Base-by-base conservation (phyloP, 2,888 invertebrate species). In the Drosophila setosimentum region DNA sequence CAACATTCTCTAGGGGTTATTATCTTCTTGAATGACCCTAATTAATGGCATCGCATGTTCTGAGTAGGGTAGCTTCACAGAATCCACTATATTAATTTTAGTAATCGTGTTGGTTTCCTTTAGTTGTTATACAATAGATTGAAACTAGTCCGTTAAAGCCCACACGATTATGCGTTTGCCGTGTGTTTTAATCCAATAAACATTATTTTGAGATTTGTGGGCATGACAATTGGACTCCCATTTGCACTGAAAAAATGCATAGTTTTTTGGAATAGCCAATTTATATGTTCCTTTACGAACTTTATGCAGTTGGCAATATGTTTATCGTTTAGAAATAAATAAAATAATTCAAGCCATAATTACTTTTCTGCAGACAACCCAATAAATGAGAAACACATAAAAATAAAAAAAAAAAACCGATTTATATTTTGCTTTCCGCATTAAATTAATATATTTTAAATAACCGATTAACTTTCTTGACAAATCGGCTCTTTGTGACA, bases 51-150 rank as follows among this genome's bases (percentile, higher is more conserved):
- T 35, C 35, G 35, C 35, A 35, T 16, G 16, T 35, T 35, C 40
- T 40, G 10, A n/a, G n/a, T 8, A 2, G 18, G 18, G 0, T 2
- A n/a, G 4, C n/a, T n/a, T n/a, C 10, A n/a, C 4, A 1, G n/a
- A 2, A 40, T 2, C 40, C 40, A n/a, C n/a, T n/a, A 40, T n/a
- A 40, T 10, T 5, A 40, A 10, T 10, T 7, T 16, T 16, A 0
- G n/a, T 5, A n/a, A 8, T 0, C 40, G 2, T 35, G 6, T 2
- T 35, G 18, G 35, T 35, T 7, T 16, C 6, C 18, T 7, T 2
- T 18, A 35, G 35, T 35, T 0, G 6, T 35, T 2, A 10, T n/a
- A 40, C 0, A 5, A 10, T 40, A 40, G n/a, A 1, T 24, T 24
- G 7, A 3, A 45, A 13, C 16, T 8, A 45, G 21, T 45, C 21